A percentile compares a stretch with the other conserved stretches of the same genome.
Conservation (phyloP, 1,140 invertebrate species). For the Camponotus vicinus region DNA sequence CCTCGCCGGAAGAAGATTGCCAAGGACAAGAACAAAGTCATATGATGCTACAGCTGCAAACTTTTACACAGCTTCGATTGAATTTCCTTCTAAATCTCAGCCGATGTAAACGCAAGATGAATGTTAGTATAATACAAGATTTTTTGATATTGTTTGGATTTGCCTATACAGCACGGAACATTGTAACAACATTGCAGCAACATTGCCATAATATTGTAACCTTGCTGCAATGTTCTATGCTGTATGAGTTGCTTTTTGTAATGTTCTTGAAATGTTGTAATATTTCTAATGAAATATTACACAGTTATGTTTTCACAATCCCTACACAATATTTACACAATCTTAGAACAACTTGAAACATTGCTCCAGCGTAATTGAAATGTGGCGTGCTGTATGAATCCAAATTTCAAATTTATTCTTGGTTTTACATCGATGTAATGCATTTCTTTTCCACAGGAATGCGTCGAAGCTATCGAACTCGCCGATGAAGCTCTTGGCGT, state of each 20-base stretch:
- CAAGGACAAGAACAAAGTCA: slow-evolving; percentile 83
- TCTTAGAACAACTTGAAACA: too few species aligned
- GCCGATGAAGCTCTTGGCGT: slow-evolving; percentile 94
- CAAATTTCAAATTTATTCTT: background rate
- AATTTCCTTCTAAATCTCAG: slow-evolving; percentile 96
- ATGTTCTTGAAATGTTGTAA: too few species aligned
- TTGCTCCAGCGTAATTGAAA: too few species aligned
- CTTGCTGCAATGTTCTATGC: too few species aligned
- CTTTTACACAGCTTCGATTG: slow-evolving; percentile 94
- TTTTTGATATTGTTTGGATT: background rate
- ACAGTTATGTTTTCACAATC: too few species aligned
- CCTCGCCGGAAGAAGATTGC: slow-evolving; percentile 85
- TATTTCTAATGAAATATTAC: too few species aligned
- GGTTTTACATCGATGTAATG: background rate
- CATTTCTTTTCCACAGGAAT: slow-evolving; percentile 87
- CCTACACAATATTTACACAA: too few species aligned
- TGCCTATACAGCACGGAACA: too few species aligned
- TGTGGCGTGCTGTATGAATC: background rate
- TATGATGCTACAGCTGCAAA: slow-evolving; percentile 88
- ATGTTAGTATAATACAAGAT: slow-evolving; percentile 89
- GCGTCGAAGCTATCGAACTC: slow-evolving; percentile 93
- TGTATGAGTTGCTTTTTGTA: too few species aligned
- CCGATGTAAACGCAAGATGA: slow-evolving; percentile 96
- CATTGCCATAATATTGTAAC: too few species aligned
- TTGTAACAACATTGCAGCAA: too few species aligned